These are phyloP conservation scores for Ia io DNA, from an alignment of 2,113 vertebrate species.

Conservation along the genomic window DNA sequence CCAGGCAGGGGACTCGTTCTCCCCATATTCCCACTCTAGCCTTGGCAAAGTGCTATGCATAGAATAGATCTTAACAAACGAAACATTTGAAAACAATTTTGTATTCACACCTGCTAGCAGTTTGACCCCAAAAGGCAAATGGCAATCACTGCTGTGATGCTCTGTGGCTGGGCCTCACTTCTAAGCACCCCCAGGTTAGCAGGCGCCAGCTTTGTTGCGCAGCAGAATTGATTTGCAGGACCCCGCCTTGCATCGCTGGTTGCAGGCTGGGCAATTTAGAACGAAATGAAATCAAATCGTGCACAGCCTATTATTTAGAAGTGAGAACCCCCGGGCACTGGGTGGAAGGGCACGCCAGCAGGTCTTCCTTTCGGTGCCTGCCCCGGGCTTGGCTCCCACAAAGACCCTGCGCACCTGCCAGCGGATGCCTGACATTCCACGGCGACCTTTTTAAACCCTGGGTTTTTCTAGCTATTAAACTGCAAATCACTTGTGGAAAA, in stretches of 20 bases:
- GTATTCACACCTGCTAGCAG: not conserved
- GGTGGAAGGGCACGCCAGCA: not conserved
- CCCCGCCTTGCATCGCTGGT: not conserved
- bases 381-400: not conserved
- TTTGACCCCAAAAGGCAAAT: conserved; percentile 26
- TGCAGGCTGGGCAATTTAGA: conserved; percentile 11
- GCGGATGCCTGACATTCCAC: not conserved
- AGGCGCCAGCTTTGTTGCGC: not conserved
- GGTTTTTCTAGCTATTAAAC: conserved; percentile 26
- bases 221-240: not conserved
- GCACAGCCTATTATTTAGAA: not conserved
- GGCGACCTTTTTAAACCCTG: not conserved
- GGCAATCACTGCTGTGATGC: not conserved
- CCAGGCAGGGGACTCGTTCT: fast-evolving
- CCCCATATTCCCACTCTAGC: not conserved
- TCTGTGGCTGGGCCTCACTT: not conserved
- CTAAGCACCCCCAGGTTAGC: not conserved
- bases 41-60: not conserved
- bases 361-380: not conserved
- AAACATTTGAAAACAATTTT: conserved; percentile 2
- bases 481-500: conserved; percentile 8
- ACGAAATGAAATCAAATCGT: conserved; percentile 9
- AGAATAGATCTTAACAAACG: not conserved
- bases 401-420: not conserved
- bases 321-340: not conserved